These are phyloP conservation scores for Plectrocnemia conspersa DNA, from an alignment of 1,140 invertebrate species.

Conservation along the genomic window DNA sequence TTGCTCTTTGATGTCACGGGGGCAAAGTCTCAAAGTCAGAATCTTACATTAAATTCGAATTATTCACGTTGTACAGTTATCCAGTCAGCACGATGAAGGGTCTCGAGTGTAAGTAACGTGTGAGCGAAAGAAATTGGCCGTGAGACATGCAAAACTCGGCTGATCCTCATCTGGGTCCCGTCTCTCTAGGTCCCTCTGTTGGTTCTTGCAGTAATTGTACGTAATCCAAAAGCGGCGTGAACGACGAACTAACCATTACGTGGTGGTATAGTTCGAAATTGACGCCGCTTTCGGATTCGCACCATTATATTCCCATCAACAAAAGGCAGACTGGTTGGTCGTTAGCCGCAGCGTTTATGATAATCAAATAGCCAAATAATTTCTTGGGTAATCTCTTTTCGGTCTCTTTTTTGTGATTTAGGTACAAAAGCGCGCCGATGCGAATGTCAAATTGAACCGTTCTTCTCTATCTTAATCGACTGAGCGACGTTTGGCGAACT, in stretches of 20 bases:
- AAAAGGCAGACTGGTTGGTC: no score
- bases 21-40: background rate
- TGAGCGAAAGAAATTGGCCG: no score
- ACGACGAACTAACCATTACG: background rate
- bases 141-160: no score
- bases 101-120: background rate
- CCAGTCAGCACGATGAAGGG: background rate
- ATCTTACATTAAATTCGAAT: constrained; percentile 2
- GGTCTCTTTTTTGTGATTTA: no score
- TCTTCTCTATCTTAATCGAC: no score
- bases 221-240: background rate
- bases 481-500: no score
- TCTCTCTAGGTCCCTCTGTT: no score
- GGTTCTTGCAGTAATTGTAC: background rate
- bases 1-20: no score
- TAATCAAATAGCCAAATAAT: constrained; percentile 22
- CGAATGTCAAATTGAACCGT: no score
- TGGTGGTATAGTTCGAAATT: background rate
- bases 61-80: constrained; percentile 19
- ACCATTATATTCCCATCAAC: constrained; percentile 24
- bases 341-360: constrained; percentile 16
- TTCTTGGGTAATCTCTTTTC: no score
- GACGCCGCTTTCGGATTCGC: constrained; percentile 16
- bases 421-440: no score
- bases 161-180: no score